phyloP scores from a whole-genome alignment of 2,797 vertebrate genomes.

The Sparidentex hasta region DNA sequence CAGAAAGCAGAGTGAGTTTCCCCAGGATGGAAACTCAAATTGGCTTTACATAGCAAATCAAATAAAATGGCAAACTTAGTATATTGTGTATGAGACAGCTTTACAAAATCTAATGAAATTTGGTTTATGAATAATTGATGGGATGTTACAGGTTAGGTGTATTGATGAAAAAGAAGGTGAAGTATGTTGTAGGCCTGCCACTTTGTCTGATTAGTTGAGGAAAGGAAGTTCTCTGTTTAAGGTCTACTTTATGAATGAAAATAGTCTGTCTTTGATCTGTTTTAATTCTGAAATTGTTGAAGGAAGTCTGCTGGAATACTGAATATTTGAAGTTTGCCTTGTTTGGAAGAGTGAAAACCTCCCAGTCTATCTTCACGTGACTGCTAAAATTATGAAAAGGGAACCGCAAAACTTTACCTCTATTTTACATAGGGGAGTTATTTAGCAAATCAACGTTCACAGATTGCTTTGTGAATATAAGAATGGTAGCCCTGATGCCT shows the following conservation, averaged over 20 bases:
- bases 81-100: neutral
- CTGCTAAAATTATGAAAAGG: slow-evolving; percentile 35
- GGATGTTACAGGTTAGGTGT: neutral
- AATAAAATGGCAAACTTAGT: neutral
- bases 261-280: neutral
- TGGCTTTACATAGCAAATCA: neutral
- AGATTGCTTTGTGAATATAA: neutral
- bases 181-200: slow-evolving; percentile 17
- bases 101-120: slow-evolving; percentile 1
- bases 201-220: slow-evolving; percentile 8
- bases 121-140: neutral
- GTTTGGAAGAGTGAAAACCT: neutral
- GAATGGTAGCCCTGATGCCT: neutral
- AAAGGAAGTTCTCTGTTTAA: neutral
- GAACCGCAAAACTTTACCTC: slow-evolving; percentile 24
- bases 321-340: neutral
- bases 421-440: neutral
- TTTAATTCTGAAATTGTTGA: slow-evolving; percentile 18
- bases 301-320: slow-evolving; percentile 1
- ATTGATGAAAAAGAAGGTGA: neutral
- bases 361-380: neutral
- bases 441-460: neutral
- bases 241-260: neutral
- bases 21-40: neutral
- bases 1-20: neutral